These are phyloP conservation scores for Cygnus buccinator DNA, from an alignment of 2,113 vertebrate genomes.

Conservation along the genomic window DNA sequence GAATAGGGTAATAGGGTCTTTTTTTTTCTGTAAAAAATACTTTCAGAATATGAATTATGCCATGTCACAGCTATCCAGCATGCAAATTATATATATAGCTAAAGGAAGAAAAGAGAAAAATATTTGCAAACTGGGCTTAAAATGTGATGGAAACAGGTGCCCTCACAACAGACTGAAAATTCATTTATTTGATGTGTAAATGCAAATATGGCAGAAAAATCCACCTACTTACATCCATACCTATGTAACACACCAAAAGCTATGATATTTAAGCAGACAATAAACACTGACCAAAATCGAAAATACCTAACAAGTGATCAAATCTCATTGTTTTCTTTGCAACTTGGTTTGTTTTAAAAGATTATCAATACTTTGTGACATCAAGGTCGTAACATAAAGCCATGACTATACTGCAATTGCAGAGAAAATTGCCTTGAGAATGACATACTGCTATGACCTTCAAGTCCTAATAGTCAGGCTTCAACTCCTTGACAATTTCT, in stretches of 20 bases:
- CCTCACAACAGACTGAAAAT: background rate
- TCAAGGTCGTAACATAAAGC: background rate
- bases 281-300: background rate
- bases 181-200: background rate
- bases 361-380: background rate
- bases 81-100: background rate
- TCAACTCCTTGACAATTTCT: background rate
- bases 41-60: background rate
- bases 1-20: background rate
- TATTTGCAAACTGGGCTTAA: background rate
- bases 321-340: background rate
- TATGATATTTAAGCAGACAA: background rate
- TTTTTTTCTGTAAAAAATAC: background rate
- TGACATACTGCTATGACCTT: slow-evolving; percentile 18
- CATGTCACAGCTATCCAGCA: background rate
- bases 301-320: background rate
- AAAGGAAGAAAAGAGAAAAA: background rate
- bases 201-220: background rate
- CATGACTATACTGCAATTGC: background rate
- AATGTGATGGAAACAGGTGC: slow-evolving; percentile 4
- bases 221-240: background rate
- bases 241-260: background rate
- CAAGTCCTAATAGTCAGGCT: background rate
- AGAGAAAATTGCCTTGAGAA: background rate
- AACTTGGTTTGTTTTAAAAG: background rate